These are phyloP conservation scores for Acanthurus lineatus DNA, from an alignment of 2,797 vertebrate genomes.

Conservation along the genomic window DNA sequence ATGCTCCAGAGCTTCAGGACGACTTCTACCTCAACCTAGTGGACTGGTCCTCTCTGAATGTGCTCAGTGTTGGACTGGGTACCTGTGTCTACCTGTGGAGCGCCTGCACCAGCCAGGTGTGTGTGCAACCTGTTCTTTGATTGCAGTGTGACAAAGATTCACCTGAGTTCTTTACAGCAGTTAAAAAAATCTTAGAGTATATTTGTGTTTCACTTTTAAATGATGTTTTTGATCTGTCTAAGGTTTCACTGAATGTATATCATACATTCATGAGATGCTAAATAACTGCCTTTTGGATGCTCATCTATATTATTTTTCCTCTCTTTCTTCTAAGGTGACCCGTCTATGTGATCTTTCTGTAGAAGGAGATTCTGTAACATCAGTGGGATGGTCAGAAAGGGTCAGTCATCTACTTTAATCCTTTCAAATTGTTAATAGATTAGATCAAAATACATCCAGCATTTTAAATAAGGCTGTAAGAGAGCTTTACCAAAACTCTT, in stretches of 20 bases:
- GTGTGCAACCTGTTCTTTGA: not conserved
- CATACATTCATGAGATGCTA: not conserved
- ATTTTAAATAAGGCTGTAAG: not conserved
- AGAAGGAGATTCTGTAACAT: constrained; percentile 95
- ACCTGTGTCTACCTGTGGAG: constrained; percentile 97
- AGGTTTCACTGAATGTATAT: not conserved
- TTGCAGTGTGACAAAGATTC: not conserved
- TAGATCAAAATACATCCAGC: not conserved
- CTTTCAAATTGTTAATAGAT: not conserved
- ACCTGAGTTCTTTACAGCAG: not conserved
- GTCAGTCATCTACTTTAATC: constrained; percentile 65
- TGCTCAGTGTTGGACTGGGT: constrained; percentile 94
- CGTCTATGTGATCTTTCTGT: constrained; percentile 94
- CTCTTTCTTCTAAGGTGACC: constrained; percentile 86
- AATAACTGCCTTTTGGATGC: not conserved
- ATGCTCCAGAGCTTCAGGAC: constrained; percentile 94
- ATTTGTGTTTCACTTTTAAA: not conserved
- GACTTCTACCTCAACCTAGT: constrained; percentile 97
- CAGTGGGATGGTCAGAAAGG: constrained; percentile 95
- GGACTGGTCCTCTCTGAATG: constrained; percentile 96
- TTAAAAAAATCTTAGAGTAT: not conserved
- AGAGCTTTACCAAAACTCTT: not conserved
- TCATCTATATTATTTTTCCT: constrained; percentile 13
- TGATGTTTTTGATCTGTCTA: not conserved
- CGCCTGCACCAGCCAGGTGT: constrained; percentile 94